Conservation (phyloP, 2,797 vertebrate genomes). For the Octomys mimax region DNA sequence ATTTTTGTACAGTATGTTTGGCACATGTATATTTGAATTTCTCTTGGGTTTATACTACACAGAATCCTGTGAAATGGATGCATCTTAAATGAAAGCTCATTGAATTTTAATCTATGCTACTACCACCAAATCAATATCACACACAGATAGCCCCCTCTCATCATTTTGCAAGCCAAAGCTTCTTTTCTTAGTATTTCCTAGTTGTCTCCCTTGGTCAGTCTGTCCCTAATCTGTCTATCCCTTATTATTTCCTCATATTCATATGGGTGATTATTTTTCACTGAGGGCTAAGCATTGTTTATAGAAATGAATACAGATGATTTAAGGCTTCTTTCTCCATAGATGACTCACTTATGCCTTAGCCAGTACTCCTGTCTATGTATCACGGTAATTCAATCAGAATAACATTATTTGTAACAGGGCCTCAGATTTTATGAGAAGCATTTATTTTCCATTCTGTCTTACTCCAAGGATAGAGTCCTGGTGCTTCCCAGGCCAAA, state of each 20-base stretch:
- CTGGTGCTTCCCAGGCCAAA: not conserved
- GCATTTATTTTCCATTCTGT: not conserved
- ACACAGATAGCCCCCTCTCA: not conserved
- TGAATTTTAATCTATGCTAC: constrained; percentile 11
- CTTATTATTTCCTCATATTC: not conserved
- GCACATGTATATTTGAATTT: not conserved
- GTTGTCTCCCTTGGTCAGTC: not conserved
- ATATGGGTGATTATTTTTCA: constrained; percentile 9
- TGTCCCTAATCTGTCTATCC: not conserved
- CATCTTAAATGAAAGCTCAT: not conserved
- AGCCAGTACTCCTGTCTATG: not conserved
- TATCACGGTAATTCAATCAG: not conserved
- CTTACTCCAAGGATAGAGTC: not conserved
- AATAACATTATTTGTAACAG: not conserved
- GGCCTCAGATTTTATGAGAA: not conserved
- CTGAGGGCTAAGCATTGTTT: not conserved
- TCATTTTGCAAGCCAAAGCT: not conserved
- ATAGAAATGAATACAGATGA: not conserved
- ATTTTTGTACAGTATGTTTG: not conserved
- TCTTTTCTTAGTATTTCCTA: not conserved
- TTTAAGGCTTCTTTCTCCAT: not conserved
- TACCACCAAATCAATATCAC: not conserved
- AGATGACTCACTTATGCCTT: constrained; percentile 24
- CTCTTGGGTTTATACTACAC: not conserved
- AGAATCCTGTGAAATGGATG: not conserved